phyloP scores from a whole-genome alignment of 2,113 vertebrate genomes.

The Dunckerocampus dactyliophorus region DNA sequence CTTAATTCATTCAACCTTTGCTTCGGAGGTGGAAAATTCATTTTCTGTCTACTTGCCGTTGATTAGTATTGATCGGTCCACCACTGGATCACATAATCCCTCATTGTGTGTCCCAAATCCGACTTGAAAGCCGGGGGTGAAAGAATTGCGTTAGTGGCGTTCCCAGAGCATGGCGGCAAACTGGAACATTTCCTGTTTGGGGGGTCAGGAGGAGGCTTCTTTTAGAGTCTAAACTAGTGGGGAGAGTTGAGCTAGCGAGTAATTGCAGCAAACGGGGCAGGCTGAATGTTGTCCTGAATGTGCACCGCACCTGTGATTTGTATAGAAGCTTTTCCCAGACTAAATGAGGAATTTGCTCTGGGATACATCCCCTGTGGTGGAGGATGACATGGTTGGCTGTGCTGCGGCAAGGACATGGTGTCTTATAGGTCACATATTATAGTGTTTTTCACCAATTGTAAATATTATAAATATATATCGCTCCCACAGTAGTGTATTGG shows the following conservation, averaged over 20 bases:
- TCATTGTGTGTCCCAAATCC: conserved; percentile 68
- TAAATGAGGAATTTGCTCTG: conserved; percentile 57
- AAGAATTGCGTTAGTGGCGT: conserved; percentile 64
- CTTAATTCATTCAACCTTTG: conserved; percentile 34
- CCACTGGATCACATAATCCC: conserved; percentile 75
- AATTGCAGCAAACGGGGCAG: conserved; percentile 48
- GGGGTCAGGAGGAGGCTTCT: conserved; percentile 13
- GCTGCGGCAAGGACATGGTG: too few species aligned
- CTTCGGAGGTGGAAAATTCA: conserved; percentile 59
- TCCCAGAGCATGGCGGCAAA: conserved; percentile 16
- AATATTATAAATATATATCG: too few species aligned
- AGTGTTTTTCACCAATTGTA: too few species aligned
- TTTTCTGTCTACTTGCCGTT: conserved; percentile 67
- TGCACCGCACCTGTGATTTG: conserved; percentile 61
- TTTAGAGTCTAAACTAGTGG: conserved; percentile 42
- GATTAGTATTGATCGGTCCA: conserved; percentile 78
- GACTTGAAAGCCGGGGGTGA: conserved; percentile 34
- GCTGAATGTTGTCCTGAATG: conserved; percentile 14
- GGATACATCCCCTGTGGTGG: conserved; percentile 44
- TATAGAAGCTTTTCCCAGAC: conserved; percentile 58
- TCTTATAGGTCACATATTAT: too few species aligned
- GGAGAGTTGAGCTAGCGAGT: conserved; percentile 53
- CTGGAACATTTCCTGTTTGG: conserved; percentile 53
- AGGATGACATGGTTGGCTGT: conserved; percentile 57
- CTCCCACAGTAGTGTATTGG: too few species aligned